A percentile compares a stretch with the other conserved stretches of the same genome.
These are phyloP conservation scores for Yponomeuta malinellus DNA, from an alignment of 2,888 invertebrate species.

Conservation along the genomic window DNA sequence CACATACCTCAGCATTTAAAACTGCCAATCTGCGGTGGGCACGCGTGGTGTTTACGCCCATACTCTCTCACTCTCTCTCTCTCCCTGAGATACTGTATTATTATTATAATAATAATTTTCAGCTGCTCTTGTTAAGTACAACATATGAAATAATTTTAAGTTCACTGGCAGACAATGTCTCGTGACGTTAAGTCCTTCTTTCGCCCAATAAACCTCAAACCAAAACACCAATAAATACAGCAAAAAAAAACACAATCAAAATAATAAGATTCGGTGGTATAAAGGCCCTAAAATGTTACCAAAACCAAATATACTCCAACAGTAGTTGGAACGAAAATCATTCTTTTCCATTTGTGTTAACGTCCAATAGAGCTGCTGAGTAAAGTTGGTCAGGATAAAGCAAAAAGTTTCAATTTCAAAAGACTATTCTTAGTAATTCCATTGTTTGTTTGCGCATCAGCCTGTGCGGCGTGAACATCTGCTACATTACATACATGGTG, in stretches of 20 bases:
- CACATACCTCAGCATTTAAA: too few species aligned
- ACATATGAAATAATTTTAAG: background rate
- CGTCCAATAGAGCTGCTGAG: background rate
- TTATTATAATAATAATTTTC: conserved; percentile 14
- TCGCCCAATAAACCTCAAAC: conserved; percentile 3
- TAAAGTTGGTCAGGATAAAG: background rate
- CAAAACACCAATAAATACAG: conserved; percentile 1
- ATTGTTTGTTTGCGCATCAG: conserved; percentile 28
- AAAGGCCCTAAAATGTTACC: conserved; percentile 11
- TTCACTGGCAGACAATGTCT: background rate
- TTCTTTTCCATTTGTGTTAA: background rate
- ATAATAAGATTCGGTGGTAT: conserved; percentile 47
- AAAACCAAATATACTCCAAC: background rate
- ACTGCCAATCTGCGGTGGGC: too few species aligned
- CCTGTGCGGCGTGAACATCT: conserved; percentile 54
- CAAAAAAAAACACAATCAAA: background rate
- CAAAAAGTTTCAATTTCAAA: background rate
- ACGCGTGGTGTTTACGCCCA: too few species aligned
- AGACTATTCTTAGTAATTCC: conserved; percentile 41
- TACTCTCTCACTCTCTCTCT: too few species aligned
- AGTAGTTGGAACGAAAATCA: background rate
- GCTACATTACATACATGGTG: conserved; percentile 33
- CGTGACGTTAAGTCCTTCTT: background rate
- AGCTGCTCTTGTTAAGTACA: background rate
- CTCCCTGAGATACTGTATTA: too few species aligned